Conservation (phyloP, 2,113 vertebrate species). For the Chionis minor region DNA sequence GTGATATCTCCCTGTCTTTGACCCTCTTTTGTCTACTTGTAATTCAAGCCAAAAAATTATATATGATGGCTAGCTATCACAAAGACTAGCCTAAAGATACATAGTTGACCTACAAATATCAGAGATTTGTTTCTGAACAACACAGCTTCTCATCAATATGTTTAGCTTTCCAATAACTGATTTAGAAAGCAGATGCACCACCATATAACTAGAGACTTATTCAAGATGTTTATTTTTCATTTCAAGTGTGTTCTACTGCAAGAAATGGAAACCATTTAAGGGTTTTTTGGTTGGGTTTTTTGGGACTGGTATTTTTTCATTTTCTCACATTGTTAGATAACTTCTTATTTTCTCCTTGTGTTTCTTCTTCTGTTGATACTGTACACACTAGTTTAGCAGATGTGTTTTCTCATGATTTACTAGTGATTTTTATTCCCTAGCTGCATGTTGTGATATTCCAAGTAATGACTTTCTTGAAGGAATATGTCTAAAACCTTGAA, state of each 20-base stretch:
- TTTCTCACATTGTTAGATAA: not conserved
- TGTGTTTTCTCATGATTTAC: not conserved
- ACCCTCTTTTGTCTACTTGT: not conserved
- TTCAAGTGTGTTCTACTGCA: not conserved
- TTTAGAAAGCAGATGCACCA: not conserved
- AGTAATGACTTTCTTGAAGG: not conserved
- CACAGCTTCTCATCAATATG: not conserved
- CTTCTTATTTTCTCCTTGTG: not conserved
- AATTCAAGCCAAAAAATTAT: not conserved
- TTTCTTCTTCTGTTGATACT: not conserved
- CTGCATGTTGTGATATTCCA: not conserved
- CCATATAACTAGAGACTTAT: not conserved
- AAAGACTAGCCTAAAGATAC: not conserved
- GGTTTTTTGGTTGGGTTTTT: not conserved
- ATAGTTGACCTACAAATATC: not conserved
- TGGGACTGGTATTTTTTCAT: not conserved
- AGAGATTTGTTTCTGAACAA: not conserved
- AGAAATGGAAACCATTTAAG: not conserved
- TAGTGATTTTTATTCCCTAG: not conserved
- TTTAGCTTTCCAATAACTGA: not conserved
- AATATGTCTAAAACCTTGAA: not conserved
- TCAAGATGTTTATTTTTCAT: not conserved
- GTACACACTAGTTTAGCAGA: not conserved
- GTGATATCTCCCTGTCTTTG: not conserved
- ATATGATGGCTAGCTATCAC: not conserved